phyloP scores from a whole-genome alignment of 2,888 invertebrate genomes.

The Agrochola circellaris region DNA sequence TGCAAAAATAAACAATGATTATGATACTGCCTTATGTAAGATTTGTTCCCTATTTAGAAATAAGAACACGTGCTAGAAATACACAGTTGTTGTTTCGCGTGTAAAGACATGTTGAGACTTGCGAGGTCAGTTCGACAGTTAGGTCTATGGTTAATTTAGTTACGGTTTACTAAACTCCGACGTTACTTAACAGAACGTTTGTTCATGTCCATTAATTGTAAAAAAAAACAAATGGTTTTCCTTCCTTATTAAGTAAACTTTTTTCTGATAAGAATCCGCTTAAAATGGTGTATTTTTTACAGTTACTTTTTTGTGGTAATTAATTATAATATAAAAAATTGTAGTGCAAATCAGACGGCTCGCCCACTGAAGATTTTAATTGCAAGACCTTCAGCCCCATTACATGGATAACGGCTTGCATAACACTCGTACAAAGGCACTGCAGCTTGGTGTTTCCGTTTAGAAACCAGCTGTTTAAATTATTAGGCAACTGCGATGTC shows the following conservation, averaged over 20 bases:
- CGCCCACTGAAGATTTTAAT: conserved; percentile 76
- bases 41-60: conserved; percentile 36
- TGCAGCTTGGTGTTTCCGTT: conserved; percentile 83
- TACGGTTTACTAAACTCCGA: conserved; percentile 47
- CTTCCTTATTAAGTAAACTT: conserved; percentile 42
- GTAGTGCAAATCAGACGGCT: conserved; percentile 66
- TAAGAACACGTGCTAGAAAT: conserved; percentile 43
- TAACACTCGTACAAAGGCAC: conserved; percentile 78
- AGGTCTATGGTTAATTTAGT: conserved; percentile 52
- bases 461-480: conserved; percentile 82
- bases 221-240: conserved; percentile 32
- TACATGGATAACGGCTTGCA: conserved; percentile 84
- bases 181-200: conserved; percentile 47
- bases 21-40: conserved; percentile 26
- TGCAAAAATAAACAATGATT: conserved; percentile 54
- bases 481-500: conserved; percentile 78
- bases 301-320: conserved; percentile 22
- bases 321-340: conserved; percentile 21
- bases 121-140: conserved; percentile 54
- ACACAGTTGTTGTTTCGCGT: conserved; percentile 34
- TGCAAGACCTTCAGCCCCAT: conserved; percentile 80
- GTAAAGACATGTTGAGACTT: conserved; percentile 40
- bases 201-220: conserved; percentile 49
- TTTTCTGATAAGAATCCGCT: conserved; percentile 21
- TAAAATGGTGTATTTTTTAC: conserved; percentile 30